Base-by-base conservation (phyloP, 1,140 invertebrate genomes). In the fruit fly (Drosophila melanogaster) region DNA sequence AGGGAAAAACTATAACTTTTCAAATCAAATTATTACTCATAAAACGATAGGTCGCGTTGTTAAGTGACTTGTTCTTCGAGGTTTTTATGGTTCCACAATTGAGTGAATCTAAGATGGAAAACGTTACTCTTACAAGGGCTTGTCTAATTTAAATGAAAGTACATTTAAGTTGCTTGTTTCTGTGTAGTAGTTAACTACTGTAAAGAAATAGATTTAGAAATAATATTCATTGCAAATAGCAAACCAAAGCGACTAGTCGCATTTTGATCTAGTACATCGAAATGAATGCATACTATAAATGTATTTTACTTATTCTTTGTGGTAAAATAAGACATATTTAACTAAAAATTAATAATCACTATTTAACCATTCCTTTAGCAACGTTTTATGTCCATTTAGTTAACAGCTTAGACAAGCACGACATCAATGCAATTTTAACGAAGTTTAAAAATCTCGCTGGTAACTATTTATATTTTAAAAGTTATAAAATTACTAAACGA, bases 11-110 rank as follows among this genome's bases (percentile, higher is more conserved):
- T 40, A 40, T 30, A 65, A 64, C 61, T 46, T 65, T 65, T 44
- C 40, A 44, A 64, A 61, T 64, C 61, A 61, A 15, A 61, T 43
- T 62, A 62, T 24, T 33, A 30, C 61, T 26, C 40, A 35, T 30
- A 62, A 37, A 64, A 46, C 12, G n/a, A 49, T 11, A 17, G 17
- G 41, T 44, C 10, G 41, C 11, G 0, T 17, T 44, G 10, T 19
- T 44, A 44, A 44, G 10, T 44, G 4, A 4, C 41, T 19, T 44
- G 15, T 43, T 43, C 8, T 19, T 3, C 38, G 38, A 7, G 1
- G 4, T 15, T 40, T 15, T 8, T 15, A 15, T 15, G 3, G 40
- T n/a, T 2, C n/a, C n/a, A 15, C 7, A 10, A 41, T 15, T 41
- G 7, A 41, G 40, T 10, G 3, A 41, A 40, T 7, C n/a, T 2